Base-by-base conservation (phyloP, 1,140 invertebrate genomes). In the Neoseiulus cucumeris region DNA sequence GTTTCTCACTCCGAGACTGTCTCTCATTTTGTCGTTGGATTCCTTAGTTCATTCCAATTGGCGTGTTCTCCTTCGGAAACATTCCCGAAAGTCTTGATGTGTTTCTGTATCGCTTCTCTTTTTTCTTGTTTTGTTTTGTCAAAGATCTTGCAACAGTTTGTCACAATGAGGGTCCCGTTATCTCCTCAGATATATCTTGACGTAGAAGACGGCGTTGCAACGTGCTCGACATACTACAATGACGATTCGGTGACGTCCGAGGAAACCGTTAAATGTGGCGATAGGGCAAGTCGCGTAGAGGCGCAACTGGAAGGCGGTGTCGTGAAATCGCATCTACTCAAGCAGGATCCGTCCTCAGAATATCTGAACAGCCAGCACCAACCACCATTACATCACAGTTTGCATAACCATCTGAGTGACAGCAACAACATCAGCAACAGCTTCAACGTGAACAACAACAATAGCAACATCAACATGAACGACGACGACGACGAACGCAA, bases 241-340 rank as follows among this genome's bases (percentile, higher is more conserved):
- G 51, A 59, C 22, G 51, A 59, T 6, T 59, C 51, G 25, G 51
- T 59, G 51, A 59, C 51, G 17, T 59, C 51, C 1, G 51, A 59
- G 17, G 51, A 59, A 9, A 59, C 25, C 25, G 22, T 29, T 14
- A 25, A 20, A 33, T 25, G 33, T 17, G 51, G 25, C 22, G 51
- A 59, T 25, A 25, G 51, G 33, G n/a, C 51, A 14, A 33, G 14
- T 20, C 51, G 51, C 51, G 51, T 59, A 59, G 51, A 59, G 51
- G 51, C 51, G 51, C 51, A 59, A 33, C 51, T 59, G 51, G 51
- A 59, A 25, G 51, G 51, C 51, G 51, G 51, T 25, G 51, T 59
- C 51, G 51, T 59, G 51, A 59, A 33, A 33, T 59, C 51, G 51
- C 51, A 59, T 33, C 51, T 59, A 33, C 33, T 59, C 25, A 59